A percentile compares a stretch with the other conserved stretches of the same genome.
Evolutionary conservation across 2,797 vertebrate genomes (phyloP).

Genomic region (Typhlichthys eigenmanni): DNA sequence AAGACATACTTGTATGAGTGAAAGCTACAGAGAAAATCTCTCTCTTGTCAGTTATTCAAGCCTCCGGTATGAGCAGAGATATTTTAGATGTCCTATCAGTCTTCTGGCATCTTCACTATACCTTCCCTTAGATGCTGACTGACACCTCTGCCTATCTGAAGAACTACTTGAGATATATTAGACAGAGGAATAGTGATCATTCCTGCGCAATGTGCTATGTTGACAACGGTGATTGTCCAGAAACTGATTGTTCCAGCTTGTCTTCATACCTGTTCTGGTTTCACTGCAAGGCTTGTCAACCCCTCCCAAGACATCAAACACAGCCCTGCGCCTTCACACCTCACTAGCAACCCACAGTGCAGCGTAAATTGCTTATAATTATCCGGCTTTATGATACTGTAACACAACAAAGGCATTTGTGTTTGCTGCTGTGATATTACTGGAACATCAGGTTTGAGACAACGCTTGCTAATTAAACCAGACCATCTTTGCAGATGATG

Average conservation of each 20-base stretch:
- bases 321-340: slow-evolving; percentile 50
- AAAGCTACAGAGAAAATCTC: slow-evolving; percentile 13
- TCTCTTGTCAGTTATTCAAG: slow-evolving; percentile 20
- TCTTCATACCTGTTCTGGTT: slow-evolving; percentile 66
- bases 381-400: slow-evolving; percentile 39
- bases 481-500: slow-evolving; percentile 46
- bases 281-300: slow-evolving; percentile 62
- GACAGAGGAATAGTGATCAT: slow-evolving; percentile 20
- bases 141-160: slow-evolving; percentile 42
- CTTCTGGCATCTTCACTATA: slow-evolving; percentile 11
- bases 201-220: slow-evolving; percentile 27
- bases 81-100: slow-evolving; percentile 34
- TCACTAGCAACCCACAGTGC: slow-evolving; percentile 50
- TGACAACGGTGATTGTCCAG: slow-evolving; percentile 28
- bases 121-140: slow-evolving; percentile 24
- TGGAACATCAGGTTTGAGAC: slow-evolving; percentile 34
- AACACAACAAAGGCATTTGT: slow-evolving; percentile 50
- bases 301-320: slow-evolving; percentile 62
- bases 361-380: slow-evolving; percentile 68
- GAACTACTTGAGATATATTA: slow-evolving; percentile 35
- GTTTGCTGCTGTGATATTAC: slow-evolving; percentile 53
- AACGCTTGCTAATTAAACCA: slow-evolving; percentile 57
- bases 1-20: slow-evolving; percentile 27
- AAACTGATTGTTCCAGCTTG: slow-evolving; percentile 63
- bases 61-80: slow-evolving; percentile 22